Base-by-base conservation (phyloP, 2,113 vertebrate genomes). In the Cygnus atratus region DNA sequence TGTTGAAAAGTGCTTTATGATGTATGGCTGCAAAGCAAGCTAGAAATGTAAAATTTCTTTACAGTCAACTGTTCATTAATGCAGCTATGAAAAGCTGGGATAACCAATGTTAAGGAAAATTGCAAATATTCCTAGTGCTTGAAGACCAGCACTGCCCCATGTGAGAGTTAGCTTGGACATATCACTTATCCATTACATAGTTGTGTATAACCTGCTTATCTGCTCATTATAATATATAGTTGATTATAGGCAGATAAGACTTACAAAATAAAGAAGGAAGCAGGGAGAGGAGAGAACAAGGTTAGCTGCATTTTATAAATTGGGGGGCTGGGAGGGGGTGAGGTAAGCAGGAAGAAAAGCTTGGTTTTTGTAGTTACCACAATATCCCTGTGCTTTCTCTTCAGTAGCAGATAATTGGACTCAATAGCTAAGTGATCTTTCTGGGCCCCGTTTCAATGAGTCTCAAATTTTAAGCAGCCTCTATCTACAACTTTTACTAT, bases 1-100 rank as follows among this genome's bases (percentile, higher is more conserved):
- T 85, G 87, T 75, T 83, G 86, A 63, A 84, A 90, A 88, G 41
- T 50, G 29, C 5, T 95, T 93, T 87, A 88, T 57, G 82, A 87
- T 62, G 46, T 90, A 65, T 66, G 12, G 5, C 65, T 66, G 28
- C 35, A 83, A 92, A 92, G 85, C 39, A 88, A 87, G 48, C 28
- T 79, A 62, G 35, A 88, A 82, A 44, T 80, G 46, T 22, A 95
- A 86, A 87, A 57, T 83, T 93, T 77, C n/a, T 75, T 84, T 84
- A 84, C 14, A 92, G 90, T 67, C 65, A 67, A 0, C 31, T 81
- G 46, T 71, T 86, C 20, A 10, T 9, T 59, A 84, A 65, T 14
- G 37, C 29, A 84, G 28, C 55, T 52, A 61, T 61, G 48, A 46
- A 95, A 71, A 87, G 29, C 61, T 48, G 33, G 73, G 37, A 67